These are phyloP conservation scores for Brachionus sp. DNA, from an alignment of 1,140 invertebrate genomes.

Conservation along the genomic window DNA sequence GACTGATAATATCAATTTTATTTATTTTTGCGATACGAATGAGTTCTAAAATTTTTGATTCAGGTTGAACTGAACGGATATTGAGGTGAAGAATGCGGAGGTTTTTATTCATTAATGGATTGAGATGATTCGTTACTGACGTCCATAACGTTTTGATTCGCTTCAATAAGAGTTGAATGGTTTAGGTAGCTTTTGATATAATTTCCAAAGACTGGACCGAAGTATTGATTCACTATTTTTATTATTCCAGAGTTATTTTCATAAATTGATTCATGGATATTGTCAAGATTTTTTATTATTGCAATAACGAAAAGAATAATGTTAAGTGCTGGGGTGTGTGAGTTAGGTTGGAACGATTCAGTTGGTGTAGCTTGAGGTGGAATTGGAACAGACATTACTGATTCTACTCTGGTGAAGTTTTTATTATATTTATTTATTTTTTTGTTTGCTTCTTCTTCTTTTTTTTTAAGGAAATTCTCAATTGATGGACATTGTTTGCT, in stretches of 20 bases:
- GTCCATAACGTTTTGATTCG: not conserved
- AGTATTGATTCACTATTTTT: not conserved
- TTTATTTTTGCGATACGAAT: not conserved
- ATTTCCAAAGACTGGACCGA: not conserved
- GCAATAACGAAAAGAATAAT: not conserved
- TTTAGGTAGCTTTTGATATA: not conserved
- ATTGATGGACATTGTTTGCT: not conserved
- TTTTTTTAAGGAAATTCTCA: conserved; percentile 8
- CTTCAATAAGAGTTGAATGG: not conserved
- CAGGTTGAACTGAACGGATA: not conserved
- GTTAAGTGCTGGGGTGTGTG: not conserved
- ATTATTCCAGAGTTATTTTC: not conserved
- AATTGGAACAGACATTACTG: not conserved
- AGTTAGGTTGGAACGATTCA: not conserved
- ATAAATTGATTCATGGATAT: not conserved
- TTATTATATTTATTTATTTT: not conserved
- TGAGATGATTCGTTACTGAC: not conserved
- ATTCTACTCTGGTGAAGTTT: not conserved
- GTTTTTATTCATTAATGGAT: not conserved
- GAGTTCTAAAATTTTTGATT: not conserved
- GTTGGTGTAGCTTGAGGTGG: not conserved
- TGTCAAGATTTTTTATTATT: not conserved
- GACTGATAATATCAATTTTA: not conserved
- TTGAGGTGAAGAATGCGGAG: not conserved
- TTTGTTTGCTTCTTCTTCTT: not conserved